Base-by-base conservation (phyloP, 2,113 vertebrate species). In the Verasper variegatus region DNA sequence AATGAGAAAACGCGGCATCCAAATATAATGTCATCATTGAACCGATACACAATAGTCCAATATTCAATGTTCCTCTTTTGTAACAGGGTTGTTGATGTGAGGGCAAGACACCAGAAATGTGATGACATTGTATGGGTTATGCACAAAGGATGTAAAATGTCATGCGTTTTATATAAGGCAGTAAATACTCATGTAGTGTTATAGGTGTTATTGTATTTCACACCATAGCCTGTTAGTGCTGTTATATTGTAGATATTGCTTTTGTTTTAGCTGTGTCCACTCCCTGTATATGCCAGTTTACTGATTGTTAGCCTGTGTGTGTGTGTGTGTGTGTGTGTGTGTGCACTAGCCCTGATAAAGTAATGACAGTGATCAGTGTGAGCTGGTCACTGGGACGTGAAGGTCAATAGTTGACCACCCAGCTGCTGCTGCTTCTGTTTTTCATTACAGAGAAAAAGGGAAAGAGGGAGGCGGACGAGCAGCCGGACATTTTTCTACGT, bases 301-400 rank as follows among this genome's bases (percentile, higher is more conserved):
- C 21, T 51, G 60, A 59, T 37, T 60, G 37, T 23, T 3, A 5
- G 11, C 24, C n/a, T 37, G 70, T 57, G 68, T 11, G 9, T 42
- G 20, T 8, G 66, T 35, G 21, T 40, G 72, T 17, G 70, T 65
- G 54, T 4, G 65, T 37, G 73, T 17, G 67, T 65, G 52, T 4
- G 65, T 40, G 73, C 5, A 69, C 84, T 40, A 31, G 31, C 65
- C 40, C 40, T 82, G 81, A 60, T 64, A 59, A 83, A 90, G 86
- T 92, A 84, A 84, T 86, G 78, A 14, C 71, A 85, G 86, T 83
- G 91, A 93, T 86, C 84, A 92, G 89, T 78, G 82, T 70, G 89
- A 85, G 93, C 90, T 90, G 94, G 91, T 88, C 92, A 93, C 89
- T 89, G 92, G 92, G 75, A 92, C 91, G 93, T 95, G 95, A 96